phyloP scores from a whole-genome alignment of 2,113 vertebrate genomes.

The Thunnus thynnus region DNA sequence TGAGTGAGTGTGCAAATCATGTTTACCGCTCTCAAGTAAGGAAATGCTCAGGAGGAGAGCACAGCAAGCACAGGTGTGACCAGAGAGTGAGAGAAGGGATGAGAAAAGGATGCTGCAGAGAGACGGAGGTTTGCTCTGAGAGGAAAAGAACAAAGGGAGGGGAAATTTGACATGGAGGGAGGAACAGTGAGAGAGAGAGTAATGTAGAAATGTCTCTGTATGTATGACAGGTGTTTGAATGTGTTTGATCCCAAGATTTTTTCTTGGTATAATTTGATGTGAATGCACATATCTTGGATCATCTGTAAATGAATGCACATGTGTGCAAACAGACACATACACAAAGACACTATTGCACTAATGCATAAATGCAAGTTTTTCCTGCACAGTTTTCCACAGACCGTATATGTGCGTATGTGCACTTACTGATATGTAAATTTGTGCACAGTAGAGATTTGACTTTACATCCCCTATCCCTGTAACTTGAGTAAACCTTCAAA shows the following conservation, averaged over 20 bases:
- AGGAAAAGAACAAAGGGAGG: not conserved
- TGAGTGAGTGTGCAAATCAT: slow-evolving; percentile 43
- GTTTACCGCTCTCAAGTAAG: slow-evolving; percentile 30
- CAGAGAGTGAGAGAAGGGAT: not conserved
- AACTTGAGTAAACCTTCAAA: slow-evolving; percentile 13
- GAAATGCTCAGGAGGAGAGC: not conserved
- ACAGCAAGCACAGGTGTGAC: slow-evolving; percentile 12
- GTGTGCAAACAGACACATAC: not conserved
- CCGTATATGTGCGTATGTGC: not conserved
- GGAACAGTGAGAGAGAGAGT: not conserved
- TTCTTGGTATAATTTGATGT: slow-evolving; percentile 14
- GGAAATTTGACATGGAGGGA: not conserved
- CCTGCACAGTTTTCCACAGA: not conserved
- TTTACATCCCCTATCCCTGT: not conserved
- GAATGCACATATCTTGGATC: slow-evolving; percentile 4
- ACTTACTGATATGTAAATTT: not conserved
- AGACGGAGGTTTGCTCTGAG: not conserved
- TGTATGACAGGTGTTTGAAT: not conserved
- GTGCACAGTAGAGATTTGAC: slow-evolving; percentile 8
- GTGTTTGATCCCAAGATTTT: slow-evolving; percentile 27
- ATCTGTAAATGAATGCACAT: not conserved
- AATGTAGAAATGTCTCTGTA: not conserved
- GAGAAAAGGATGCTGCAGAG: not conserved
- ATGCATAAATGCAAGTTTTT: slow-evolving; percentile 15
- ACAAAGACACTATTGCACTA: not conserved